Evolutionary conservation across 2,888 invertebrate genomes (phyloP), one percentile per base, ranked within the genome.

Genomic region (Oeneis ivallda): DNA sequence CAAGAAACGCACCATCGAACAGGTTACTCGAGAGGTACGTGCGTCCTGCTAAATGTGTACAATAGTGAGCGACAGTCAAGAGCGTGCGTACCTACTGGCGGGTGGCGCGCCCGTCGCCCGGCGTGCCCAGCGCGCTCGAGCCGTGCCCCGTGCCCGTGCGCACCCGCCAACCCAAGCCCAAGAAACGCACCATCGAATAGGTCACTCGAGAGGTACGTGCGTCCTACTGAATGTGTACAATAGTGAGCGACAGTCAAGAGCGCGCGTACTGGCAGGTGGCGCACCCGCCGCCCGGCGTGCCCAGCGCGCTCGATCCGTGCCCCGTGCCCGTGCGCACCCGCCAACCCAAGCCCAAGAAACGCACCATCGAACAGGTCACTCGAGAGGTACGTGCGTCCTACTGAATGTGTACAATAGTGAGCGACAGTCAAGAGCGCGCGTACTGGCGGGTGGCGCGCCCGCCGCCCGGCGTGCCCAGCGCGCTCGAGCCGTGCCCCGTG

Each of bases 41-140:
- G n/a, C n/a, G n/a, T n/a, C n/a, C n/a, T n/a, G n/a, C n/a, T n/a
- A n/a, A n/a, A n/a, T n/a, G n/a, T n/a, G n/a, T n/a, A n/a, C n/a
- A n/a, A n/a, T n/a, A 78, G 97, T 99, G 69, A 95, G 96, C 74
- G 99, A 99, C 86, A 97, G 98, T 72, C 99, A 99, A 79, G 99
- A 99, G 86, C 94, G 98, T 74, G 99, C 99, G 61, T 99, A 98
- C 91, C n/a, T n/a, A n/a, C 91, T 99, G 99, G 99, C 94, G 98
- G 72, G 97, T 98, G 65, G 96, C 98, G 81, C 94, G 98, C 76
- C 98, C 98, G 62, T 98, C 98, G 66, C 98, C 98, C 19, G 97
- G 98, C 65, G 95, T 95, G 84, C 94, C 95, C 72, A 96, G 96
- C 79, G 95, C 96, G 71, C 92, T 98, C 72, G 98, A 98, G 86